Base-by-base conservation (phyloP, 2,888 invertebrate genomes). In the Diarsia rubi region DNA sequence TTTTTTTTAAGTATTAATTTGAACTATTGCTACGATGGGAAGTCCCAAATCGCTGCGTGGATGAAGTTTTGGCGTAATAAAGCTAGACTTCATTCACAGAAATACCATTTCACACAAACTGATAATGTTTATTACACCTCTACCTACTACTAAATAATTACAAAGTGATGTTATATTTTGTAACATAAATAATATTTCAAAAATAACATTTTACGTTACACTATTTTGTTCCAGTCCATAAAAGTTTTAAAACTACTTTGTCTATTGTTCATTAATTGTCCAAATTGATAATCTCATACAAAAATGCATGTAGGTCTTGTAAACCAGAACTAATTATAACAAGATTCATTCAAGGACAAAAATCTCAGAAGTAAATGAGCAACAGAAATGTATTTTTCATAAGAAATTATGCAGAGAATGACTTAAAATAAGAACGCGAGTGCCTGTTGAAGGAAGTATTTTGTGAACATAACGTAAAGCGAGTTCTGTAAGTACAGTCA, bases 401-500 rank as follows among this genome's bases (percentile, higher is more conserved):
- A 44, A 57, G 71, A n/a, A n/a, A 37, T 42, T 27, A 42, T 24
- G 14, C 37, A 42, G 0, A 60, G 24, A 60, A 66, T 54, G 52
- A 62, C 14, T 66, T 62, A 49, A 73, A 79, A 66, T 78, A 62
- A 63, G 21, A 79, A 80, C 21, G 57, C 31, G 62, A 67, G 42
- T 49, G 66, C 44, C 27, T 67, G 49, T 60, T 57, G 16, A 31
- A 69, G 62, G 52, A 70, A 81, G 37, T 27, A 59, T 76, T 82
- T 82, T 81, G 47, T 68, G 62, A 81, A 44, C 21, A 42, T 49
- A 31, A 0, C 65, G 59, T 14, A 1, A 27, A 63, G 47, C 49
- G 24, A 37, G 60, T 37, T 14, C 60, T 14, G 27, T 12, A 4
- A 3, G 63, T 81, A 79, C 77, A 81, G 70, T 70, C 63, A 52